Evolutionary conservation across 2,888 invertebrate genomes (phyloP), one percentile per base, ranked within the genome.

Genomic region (Micoletzkya japonica): DNA sequence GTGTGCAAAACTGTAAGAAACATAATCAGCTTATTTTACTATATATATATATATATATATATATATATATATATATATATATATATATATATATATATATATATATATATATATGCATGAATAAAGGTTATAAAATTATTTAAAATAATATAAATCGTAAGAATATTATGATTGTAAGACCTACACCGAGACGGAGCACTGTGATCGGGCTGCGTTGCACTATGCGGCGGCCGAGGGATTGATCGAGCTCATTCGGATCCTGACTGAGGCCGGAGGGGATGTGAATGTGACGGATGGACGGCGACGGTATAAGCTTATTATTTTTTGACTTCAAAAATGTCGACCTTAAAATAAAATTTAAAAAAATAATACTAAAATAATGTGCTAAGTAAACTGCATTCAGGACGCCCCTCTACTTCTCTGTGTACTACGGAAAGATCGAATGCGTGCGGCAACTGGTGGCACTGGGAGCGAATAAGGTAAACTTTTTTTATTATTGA

Each of bases 321-420:
- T 10, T 39, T 39, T 39, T 10, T 39, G 7, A 17, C 7, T 39
- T 39, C 10, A 39, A 10, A 10, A 6, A 34, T 4, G 20, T 32
- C 28, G 30, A 56, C 17, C 10, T 2, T 4, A 4, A 20, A 32
- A 7, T 37, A 7, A 4, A 10, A 26, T 3, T 30, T 26, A 26
- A 28, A 4, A 39, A 44, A 28, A 1, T 39, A 28, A 1, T 2
- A 7, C 37, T 26, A 2, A 7, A 60, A 1, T 39, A n/a, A 59
- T 1, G 4, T 26, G n/a, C 20, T 14, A 59, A 24, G 7, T 36
- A n/a, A n/a, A 10, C 14, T 24, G 14, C 17, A 28, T 60, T 37
- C 37, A 60, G 60, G 24, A 60, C 34, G 28, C 39, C 60, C 14
- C 60, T 60, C 26, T 44, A 60, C 20, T 60, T 30, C 44, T 37